Evolutionary conservation across 2,888 invertebrate genomes (phyloP).

Genomic region (Meteorus cinctellus): DNA sequence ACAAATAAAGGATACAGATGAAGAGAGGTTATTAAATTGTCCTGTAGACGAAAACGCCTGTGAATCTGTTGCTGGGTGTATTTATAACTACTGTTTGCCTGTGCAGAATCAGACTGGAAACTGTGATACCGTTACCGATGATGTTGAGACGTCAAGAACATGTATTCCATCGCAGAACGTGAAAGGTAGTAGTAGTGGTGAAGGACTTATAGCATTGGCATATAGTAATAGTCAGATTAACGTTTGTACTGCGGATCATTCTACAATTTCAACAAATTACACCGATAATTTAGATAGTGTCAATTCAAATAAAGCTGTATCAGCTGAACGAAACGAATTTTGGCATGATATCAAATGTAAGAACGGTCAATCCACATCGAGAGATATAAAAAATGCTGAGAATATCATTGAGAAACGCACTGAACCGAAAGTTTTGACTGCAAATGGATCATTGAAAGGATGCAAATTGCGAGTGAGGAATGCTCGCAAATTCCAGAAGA

Average conservation of each 20-base stretch:
- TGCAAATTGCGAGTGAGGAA: conserved; percentile 62
- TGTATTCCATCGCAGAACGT: conserved; percentile 66
- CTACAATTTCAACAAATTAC: conserved; percentile 68
- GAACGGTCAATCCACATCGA: conserved; percentile 65
- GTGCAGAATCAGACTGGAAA: conserved; percentile 20
- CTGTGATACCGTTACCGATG: conserved; percentile 3
- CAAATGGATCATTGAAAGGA: conserved; percentile 56
- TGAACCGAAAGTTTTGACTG: conserved; percentile 58
- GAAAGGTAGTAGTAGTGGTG: conserved; percentile 65
- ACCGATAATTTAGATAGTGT: conserved; percentile 72
- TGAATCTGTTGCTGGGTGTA: conserved; percentile 10
- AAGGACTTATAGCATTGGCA: conserved; percentile 70
- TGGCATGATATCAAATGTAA: conserved; percentile 70
- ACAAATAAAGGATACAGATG: too few relatives aligned
- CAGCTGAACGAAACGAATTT: conserved; percentile 61
- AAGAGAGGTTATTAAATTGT: not conserved
- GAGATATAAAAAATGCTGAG: conserved; percentile 62
- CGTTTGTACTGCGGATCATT: conserved; percentile 68
- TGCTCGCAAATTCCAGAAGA: conserved; percentile 64
- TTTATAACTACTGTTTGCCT: not conserved
- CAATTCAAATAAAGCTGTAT: conserved; percentile 64
- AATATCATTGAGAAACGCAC: conserved; percentile 63
- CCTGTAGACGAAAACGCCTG: conserved; percentile 16
- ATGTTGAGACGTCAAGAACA: conserved; percentile 56
- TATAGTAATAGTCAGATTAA: conserved; percentile 69